Conservation (phyloP, 2,888 invertebrate species). For the Drosophila antonietae region DNA sequence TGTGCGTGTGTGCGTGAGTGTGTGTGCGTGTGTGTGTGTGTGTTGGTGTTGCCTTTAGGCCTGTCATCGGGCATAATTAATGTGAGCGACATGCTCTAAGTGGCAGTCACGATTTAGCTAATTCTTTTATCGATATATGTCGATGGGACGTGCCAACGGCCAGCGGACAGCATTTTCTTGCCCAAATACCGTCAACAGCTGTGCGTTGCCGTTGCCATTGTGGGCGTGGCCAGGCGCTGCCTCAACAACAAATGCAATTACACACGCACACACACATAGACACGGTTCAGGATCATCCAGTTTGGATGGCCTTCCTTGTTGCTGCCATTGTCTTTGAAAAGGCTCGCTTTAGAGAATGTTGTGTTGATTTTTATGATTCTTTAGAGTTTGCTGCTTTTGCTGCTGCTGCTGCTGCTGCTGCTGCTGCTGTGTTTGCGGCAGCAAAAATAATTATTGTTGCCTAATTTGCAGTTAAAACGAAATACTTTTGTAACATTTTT, state of each 20-base stretch:
- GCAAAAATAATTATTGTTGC: slow-evolving; percentile 74
- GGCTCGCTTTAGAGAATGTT: slow-evolving; percentile 20
- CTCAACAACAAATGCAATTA: slow-evolving; percentile 47
- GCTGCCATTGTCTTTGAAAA: neutral
- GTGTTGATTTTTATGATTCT: slow-evolving; percentile 53
- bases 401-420: neutral
- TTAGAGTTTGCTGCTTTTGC: slow-evolving; percentile 35
- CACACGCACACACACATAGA: slow-evolving; percentile 6
- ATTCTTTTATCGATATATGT: slow-evolving; percentile 81
- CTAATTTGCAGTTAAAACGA: slow-evolving; percentile 78
- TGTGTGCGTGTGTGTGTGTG: neutral
- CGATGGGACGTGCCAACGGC: slow-evolving; percentile 73
- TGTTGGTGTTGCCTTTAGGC: slow-evolving; percentile 36
- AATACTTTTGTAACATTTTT: slow-evolving; percentile 74
- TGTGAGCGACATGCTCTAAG: slow-evolving; percentile 81
- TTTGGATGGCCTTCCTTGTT: slow-evolving; percentile 6
- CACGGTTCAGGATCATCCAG: slow-evolving; percentile 4
- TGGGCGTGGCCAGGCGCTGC: slow-evolving; percentile 25
- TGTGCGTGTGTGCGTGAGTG: neutral
- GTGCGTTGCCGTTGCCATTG: slow-evolving; percentile 19
- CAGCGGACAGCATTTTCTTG: slow-evolving; percentile 11
- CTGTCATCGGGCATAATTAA: slow-evolving; percentile 83
- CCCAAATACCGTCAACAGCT: slow-evolving; percentile 55
- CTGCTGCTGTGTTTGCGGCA: neutral
- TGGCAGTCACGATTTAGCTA: slow-evolving; percentile 81